Percentiles rank a stretch among this genome's conserved stretches.
These are phyloP conservation scores for Orchesella flavescens DNA, from an alignment of 2,888 invertebrate genomes.

Conservation along the genomic window DNA sequence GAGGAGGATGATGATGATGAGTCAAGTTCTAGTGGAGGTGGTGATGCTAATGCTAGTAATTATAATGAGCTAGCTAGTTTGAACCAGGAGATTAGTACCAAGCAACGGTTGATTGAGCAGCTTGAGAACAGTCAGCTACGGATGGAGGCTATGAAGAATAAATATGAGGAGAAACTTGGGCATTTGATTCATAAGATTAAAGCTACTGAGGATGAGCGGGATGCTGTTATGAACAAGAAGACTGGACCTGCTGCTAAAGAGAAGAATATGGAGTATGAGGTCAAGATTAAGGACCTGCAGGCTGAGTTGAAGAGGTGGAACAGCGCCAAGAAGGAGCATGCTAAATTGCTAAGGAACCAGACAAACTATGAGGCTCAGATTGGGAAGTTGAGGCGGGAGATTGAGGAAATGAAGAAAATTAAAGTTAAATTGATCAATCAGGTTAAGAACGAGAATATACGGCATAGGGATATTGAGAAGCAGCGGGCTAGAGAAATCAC, in stretches of 20 bases:
- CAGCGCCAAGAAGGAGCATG: conserved; percentile 90
- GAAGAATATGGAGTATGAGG: conserved; percentile 34
- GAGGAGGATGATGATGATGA: conserved; percentile 73
- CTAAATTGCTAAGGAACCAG: conserved; percentile 86
- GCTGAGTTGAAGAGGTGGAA: conserved; percentile 80
- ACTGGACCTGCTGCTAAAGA: background rate
- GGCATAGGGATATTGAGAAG: conserved; percentile 88
- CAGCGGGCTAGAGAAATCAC: conserved; percentile 89
- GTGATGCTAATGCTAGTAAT: conserved; percentile 72
- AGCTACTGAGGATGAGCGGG: conserved; percentile 91
- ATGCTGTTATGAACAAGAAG: conserved; percentile 74
- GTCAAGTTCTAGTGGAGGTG: conserved; percentile 75
- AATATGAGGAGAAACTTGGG: conserved; percentile 93
- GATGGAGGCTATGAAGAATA: conserved; percentile 87
- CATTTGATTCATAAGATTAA: conserved; percentile 88
- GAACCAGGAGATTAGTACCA: conserved; percentile 94
- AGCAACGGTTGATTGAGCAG: conserved; percentile 94
- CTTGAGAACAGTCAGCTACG: conserved; percentile 91
- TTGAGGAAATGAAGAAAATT: conserved; percentile 86
- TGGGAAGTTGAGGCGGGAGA: conserved; percentile 82
- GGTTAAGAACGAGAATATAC: conserved; percentile 92
- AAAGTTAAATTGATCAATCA: conserved; percentile 92
- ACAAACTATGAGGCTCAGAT: conserved; percentile 85
- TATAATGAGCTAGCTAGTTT: conserved; percentile 89
- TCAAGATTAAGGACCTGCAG: conserved; percentile 25